Evolutionary conservation across 2,888 invertebrate species (phyloP).

Genomic region (Zhuqinia jingwanae): DNA sequence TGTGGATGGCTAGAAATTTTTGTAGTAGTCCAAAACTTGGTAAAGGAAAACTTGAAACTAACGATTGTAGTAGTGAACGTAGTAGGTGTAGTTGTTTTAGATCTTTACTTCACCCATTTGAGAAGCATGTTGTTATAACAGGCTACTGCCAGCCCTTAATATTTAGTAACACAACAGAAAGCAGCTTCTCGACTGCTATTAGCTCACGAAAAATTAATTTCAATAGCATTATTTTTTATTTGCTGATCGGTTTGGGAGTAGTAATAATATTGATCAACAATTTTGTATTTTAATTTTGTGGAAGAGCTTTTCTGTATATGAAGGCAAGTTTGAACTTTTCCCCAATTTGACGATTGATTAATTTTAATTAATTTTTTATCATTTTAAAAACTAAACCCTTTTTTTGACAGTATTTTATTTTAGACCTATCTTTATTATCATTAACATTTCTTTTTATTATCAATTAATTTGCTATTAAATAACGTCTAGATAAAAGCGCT

Average conservation of each 20-base stretch:
- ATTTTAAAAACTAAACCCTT: neutral
- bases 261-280: neutral
- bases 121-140: conserved; percentile 48
- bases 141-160: conserved; percentile 50
- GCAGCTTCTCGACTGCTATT: conserved; percentile 1
- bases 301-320: neutral
- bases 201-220: neutral
- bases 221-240: neutral
- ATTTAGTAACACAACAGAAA: neutral
- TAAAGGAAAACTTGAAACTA: conserved; percentile 29
- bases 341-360: too few species aligned
- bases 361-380: too few species aligned
- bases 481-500: conserved; percentile 22
- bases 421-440: neutral
- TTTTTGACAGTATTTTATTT: neutral
- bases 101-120: conserved; percentile 46
- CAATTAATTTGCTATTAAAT: conserved; percentile 23
- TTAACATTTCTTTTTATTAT: conserved; percentile 1
- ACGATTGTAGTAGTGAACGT: conserved; percentile 1
- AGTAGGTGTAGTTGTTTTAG: conserved; percentile 50
- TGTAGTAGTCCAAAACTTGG: conserved; percentile 20
- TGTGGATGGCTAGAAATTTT: conserved; percentile 30
- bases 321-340: too few species aligned
- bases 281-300: neutral
- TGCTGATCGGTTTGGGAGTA: conserved; percentile 2